A percentile compares a stretch with the other conserved stretches of the same genome.
phyloP scores from a whole-genome alignment of 2,113 vertebrate genomes.

The Sinocyclocheilus maitianheensis region DNA sequence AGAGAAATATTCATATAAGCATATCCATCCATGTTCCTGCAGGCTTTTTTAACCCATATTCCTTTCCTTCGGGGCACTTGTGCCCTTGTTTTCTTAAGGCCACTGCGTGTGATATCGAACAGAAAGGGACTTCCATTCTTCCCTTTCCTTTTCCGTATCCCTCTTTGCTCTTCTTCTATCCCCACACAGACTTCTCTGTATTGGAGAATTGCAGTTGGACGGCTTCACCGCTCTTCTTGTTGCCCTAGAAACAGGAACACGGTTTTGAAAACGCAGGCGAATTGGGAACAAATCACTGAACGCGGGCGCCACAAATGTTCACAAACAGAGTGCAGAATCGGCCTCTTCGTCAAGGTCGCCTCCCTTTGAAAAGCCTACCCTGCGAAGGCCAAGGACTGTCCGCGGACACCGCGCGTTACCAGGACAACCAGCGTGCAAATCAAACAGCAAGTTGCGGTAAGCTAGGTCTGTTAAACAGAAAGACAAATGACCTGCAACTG shows the following conservation, averaged over 20 bases:
- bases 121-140: constrained; percentile 14
- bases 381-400: constrained; percentile 52
- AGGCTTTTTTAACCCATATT: background rate
- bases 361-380: constrained; percentile 51
- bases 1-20: background rate
- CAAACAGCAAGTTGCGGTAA: background rate
- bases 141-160: constrained; percentile 21
- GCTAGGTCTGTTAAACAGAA: constrained; percentile 26
- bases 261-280: constrained; percentile 51
- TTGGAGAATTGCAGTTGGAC: constrained; percentile 93
- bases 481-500: constrained; percentile 24
- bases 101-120: constrained; percentile 36
- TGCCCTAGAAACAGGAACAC: constrained; percentile 80
- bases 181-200: constrained; percentile 85
- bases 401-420: constrained; percentile 43
- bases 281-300: constrained; percentile 36
- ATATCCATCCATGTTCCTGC: constrained; percentile 4
- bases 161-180: constrained; percentile 60
- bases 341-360: constrained; percentile 41
- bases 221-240: constrained; percentile 88
- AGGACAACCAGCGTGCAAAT: constrained; percentile 46
- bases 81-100: constrained; percentile 35
- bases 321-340: constrained; percentile 26
- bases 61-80: background rate
- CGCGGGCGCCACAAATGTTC: constrained; percentile 23